Conservation (phyloP, 2,113 vertebrate genomes). For the Lepidothrix coronata region DNA sequence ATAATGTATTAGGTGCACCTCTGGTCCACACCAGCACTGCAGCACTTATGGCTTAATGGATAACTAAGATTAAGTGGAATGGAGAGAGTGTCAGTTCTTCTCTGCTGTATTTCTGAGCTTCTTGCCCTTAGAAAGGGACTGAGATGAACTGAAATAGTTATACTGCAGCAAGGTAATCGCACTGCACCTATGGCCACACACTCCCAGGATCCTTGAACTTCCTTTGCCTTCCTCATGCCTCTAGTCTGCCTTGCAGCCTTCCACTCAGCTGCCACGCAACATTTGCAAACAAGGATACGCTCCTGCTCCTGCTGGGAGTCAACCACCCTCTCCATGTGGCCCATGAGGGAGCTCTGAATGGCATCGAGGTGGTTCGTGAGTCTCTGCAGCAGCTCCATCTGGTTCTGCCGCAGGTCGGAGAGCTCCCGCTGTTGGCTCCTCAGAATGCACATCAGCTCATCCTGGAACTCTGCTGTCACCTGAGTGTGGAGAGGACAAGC, state of each 20-base stretch:
- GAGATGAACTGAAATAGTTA: not conserved
- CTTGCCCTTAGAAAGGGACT: not conserved
- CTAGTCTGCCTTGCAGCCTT: not conserved
- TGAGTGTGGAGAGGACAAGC: not conserved
- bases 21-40: not conserved
- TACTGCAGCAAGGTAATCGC: not conserved
- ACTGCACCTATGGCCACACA: rapidly evolving
- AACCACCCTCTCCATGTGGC: conserved; percentile 86
- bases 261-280: not conserved
- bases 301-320: conserved; percentile 89
- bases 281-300: conserved; percentile 84
- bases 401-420: conserved; percentile 82
- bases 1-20: not conserved
- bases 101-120: not conserved
- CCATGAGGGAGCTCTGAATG: conserved; percentile 87
- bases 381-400: conserved; percentile 83
- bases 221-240: not conserved
- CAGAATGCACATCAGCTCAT: conserved; percentile 87
- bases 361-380: conserved; percentile 83
- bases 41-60: not conserved
- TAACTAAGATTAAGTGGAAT: not conserved
- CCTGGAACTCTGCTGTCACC: conserved; percentile 82
- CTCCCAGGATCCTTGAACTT: not conserved
- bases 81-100: not conserved
- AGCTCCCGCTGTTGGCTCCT: conserved; percentile 92